These are phyloP conservation scores for Epirrhoe tristata DNA, from an alignment of 2,888 invertebrate species.

Conservation along the genomic window DNA sequence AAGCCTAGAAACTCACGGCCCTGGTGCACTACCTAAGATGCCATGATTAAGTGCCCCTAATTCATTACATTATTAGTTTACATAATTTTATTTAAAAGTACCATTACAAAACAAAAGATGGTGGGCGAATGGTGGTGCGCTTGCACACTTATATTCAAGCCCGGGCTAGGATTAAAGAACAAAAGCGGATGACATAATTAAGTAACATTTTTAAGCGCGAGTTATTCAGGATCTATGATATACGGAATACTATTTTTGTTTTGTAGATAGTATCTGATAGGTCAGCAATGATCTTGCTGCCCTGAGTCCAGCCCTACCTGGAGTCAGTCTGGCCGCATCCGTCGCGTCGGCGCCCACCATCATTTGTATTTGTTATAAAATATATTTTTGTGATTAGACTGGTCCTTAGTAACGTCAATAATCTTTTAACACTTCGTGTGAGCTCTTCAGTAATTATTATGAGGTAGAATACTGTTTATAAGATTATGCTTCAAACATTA, in stretches of 20 bases:
- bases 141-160: background rate
- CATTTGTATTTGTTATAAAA: slow-evolving; percentile 6
- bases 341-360: slow-evolving; percentile 11
- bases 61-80: slow-evolving; percentile 9
- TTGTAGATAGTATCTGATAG: background rate
- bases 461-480: slow-evolving; percentile 36
- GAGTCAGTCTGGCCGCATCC: background rate
- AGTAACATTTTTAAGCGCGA: background rate
- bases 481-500: slow-evolving; percentile 28
- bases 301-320: background rate
- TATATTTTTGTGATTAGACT: slow-evolving; percentile 7
- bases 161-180: background rate
- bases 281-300: background rate
- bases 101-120: slow-evolving; percentile 16
- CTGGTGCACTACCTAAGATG: background rate
- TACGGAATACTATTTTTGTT: background rate
- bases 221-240: background rate
- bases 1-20: slow-evolving; percentile 20
- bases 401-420: slow-evolving; percentile 22
- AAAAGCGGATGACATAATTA: background rate
- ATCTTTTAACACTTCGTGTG: slow-evolving; percentile 33
- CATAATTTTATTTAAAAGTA: slow-evolving; percentile 8
- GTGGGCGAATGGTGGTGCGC: slow-evolving; percentile 3
- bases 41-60: slow-evolving; percentile 20
- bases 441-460: slow-evolving; percentile 35